A percentile compares a stretch with the other conserved stretches of the same genome.
phyloP scores from a whole-genome alignment of 2,888 invertebrate species.

The Coecobrya sp. region DNA sequence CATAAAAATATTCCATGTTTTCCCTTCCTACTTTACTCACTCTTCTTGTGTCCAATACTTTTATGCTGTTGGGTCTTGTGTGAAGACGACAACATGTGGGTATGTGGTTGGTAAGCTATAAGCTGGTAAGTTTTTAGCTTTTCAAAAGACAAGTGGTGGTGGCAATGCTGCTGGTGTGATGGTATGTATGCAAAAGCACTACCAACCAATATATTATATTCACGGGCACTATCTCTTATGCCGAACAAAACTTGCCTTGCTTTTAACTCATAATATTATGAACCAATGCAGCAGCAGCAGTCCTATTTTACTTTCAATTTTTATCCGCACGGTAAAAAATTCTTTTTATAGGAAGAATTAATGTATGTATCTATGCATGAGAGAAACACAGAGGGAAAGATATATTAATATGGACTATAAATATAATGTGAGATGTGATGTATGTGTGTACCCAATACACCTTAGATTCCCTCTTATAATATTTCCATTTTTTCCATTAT shows the following conservation, averaged over 20 bases:
- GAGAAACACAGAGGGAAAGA: too few relatives aligned
- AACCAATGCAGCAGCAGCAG: neutral
- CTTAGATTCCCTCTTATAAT: neutral
- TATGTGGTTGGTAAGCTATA: slow-evolving; percentile 3
- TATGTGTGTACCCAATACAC: neutral
- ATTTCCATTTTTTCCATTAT: slow-evolving; percentile 16
- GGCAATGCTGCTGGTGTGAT: neutral
- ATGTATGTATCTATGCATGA: neutral
- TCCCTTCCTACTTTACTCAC: neutral
- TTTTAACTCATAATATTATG: neutral
- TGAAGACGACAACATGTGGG: slow-evolving; percentile 31
- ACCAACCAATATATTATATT: too few relatives aligned
- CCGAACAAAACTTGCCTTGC: neutral
- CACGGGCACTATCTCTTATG: slow-evolving; percentile 9
- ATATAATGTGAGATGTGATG: too few relatives aligned
- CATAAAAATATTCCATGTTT: slow-evolving; percentile 46
- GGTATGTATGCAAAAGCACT: neutral
- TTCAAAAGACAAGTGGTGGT: slow-evolving; percentile 37
- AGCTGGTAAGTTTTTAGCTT: neutral
- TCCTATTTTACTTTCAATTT: slow-evolving; percentile 62
- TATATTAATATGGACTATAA: too few relatives aligned
- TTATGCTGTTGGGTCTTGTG: neutral
- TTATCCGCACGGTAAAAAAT: slow-evolving; percentile 63
- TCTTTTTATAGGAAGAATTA: slow-evolving; percentile 36
- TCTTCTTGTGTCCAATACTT: neutral